Conservation (phyloP, 1,140 invertebrate species). For the Octopus bimaculoides region DNA sequence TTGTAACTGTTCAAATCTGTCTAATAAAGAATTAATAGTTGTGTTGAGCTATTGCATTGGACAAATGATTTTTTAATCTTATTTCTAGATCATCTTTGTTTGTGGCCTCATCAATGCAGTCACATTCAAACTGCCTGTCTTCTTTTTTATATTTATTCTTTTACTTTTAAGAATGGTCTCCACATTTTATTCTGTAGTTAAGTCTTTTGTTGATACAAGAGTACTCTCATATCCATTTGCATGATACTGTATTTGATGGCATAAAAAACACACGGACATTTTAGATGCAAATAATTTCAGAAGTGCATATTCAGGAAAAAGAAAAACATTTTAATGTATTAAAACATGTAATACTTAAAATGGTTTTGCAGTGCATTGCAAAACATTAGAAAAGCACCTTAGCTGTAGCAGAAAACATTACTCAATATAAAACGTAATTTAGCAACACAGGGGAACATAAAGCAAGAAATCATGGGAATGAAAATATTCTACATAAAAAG, state of each 20-base stretch:
- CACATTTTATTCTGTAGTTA: conserved; percentile 1
- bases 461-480: too few relatives aligned
- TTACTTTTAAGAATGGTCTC: conserved; percentile 5
- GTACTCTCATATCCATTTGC: not conserved
- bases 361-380: too few relatives aligned
- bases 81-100: not conserved
- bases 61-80: not conserved
- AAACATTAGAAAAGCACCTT: too few relatives aligned
- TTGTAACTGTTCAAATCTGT: conserved; percentile 7
- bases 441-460: too few relatives aligned
- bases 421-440: too few relatives aligned
- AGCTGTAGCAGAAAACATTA: too few relatives aligned
- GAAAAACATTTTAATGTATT: too few relatives aligned
- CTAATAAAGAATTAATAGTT: conserved; percentile 7
- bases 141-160: not conserved
- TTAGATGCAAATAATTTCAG: too few relatives aligned
- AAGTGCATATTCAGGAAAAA: too few relatives aligned
- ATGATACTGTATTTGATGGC: not conserved
- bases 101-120: not conserved
- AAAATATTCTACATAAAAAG: too few relatives aligned
- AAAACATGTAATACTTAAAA: too few relatives aligned
- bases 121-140: not conserved
- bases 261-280: too few relatives aligned
- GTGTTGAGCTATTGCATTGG: not conserved
- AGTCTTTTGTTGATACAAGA: not conserved